A percentile compares a stretch with the other conserved stretches of the same genome.
Conservation (phyloP, 2,113 vertebrate species). For the Prietella phreatophila region DNA sequence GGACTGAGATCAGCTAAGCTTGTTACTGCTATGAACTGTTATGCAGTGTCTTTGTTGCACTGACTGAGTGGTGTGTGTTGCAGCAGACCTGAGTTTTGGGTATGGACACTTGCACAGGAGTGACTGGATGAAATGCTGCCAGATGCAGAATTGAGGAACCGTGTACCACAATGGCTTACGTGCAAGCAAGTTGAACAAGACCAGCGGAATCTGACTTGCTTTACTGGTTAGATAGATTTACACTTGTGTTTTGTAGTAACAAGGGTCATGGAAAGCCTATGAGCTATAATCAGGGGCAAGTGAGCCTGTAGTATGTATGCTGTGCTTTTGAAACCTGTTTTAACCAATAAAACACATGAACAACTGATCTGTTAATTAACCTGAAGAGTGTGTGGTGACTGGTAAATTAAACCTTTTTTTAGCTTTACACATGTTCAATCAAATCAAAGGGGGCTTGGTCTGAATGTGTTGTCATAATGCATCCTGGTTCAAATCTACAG, state of each 20-base stretch:
- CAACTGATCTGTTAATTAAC: too few species aligned
- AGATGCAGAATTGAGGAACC: not conserved
- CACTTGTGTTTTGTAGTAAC: not conserved
- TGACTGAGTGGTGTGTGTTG: not conserved
- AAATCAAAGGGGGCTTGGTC: too few species aligned
- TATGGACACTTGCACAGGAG: not conserved
- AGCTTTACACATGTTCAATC: too few species aligned
- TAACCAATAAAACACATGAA: not conserved
- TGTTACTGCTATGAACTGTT: not conserved
- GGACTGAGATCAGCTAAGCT: conserved; percentile 78
- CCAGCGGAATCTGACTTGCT: too few species aligned
- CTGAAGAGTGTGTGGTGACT: too few species aligned
- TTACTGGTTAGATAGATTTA: not conserved
- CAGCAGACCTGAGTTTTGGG: not conserved
- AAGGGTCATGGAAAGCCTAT: not conserved
- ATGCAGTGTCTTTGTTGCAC: too few species aligned
- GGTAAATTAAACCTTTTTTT: too few species aligned
- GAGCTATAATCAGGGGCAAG: not conserved
- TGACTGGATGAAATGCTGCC: not conserved
- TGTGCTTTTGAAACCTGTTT: not conserved
- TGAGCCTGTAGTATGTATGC: not conserved
- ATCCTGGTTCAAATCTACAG: too few species aligned
- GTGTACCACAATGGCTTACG: too few species aligned
- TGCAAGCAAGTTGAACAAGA: not conserved
- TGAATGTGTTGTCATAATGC: too few species aligned